Conservation (phyloP, 2,113 vertebrate genomes). For the crab-eating macaque (Macaca fascicularis) region DNA sequence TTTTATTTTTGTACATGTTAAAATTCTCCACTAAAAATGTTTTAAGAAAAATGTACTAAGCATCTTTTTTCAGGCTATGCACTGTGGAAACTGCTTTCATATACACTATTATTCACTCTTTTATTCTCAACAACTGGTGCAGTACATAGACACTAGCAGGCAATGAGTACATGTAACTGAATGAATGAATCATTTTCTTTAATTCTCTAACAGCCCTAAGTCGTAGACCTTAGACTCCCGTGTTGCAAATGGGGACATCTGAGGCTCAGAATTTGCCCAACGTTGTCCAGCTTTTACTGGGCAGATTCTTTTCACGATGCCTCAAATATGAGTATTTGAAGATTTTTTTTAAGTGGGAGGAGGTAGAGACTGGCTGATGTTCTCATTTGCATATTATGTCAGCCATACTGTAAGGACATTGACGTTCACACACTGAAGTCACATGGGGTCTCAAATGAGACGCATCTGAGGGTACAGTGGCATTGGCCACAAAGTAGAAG, state of each 20-base stretch:
- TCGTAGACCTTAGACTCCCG: background rate
- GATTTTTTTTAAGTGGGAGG: background rate
- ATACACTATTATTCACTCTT: background rate
- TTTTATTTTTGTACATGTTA: background rate
- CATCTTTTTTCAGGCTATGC: background rate
- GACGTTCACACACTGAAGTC: background rate
- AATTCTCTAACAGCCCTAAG: background rate
- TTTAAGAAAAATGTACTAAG: background rate
- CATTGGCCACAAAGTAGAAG: background rate
- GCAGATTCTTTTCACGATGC: background rate
- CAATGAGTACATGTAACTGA: background rate
- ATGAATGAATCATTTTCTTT: background rate
- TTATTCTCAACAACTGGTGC: background rate
- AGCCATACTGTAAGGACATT: background rate
- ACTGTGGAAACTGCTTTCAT: background rate
- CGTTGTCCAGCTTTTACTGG: background rate
- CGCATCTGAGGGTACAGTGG: background rate
- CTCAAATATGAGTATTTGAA: background rate
- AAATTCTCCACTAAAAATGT: background rate
- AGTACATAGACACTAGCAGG: background rate
- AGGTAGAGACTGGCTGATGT: background rate
- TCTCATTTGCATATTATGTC: background rate
- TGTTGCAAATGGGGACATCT: background rate
- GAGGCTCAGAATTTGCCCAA: background rate
- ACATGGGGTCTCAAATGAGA: background rate